Percentiles rank a stretch among this genome's conserved stretches.
Evolutionary conservation across 2,888 invertebrate genomes (phyloP).

Genomic region (Tinea trinotella): DNA sequence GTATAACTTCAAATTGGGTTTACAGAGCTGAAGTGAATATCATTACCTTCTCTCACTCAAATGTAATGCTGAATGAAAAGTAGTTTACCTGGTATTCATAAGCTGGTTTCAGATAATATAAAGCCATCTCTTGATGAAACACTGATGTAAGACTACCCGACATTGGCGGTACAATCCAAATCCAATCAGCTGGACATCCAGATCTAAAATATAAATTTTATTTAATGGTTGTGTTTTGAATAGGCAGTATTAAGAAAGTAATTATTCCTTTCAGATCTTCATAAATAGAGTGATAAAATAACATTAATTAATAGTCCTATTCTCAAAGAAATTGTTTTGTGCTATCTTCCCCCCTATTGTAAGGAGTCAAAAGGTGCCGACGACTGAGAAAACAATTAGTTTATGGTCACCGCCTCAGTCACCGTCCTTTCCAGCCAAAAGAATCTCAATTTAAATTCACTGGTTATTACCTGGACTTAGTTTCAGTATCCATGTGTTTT

Average conservation of each 20-base stretch:
- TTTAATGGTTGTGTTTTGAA: slow-evolving; percentile 19
- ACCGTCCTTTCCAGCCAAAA: neutral
- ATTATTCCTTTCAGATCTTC: neutral
- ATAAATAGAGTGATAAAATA: too few species aligned
- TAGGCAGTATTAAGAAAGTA: neutral
- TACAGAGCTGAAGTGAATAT: too few species aligned
- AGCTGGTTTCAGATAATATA: slow-evolving; percentile 88
- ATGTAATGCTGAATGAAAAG: too few species aligned
- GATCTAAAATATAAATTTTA: slow-evolving; percentile 50
- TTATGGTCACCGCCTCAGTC: too few species aligned
- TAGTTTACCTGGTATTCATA: slow-evolving; percentile 88
- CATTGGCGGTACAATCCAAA: slow-evolving; percentile 84
- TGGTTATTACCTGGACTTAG: slow-evolving; percentile 79
- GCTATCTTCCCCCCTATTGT: too few species aligned
- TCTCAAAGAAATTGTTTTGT: too few species aligned
- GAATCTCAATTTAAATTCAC: slow-evolving; percentile 22
- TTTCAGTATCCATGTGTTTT: slow-evolving; percentile 94
- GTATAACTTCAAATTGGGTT: too few species aligned
- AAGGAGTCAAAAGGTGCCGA: too few species aligned
- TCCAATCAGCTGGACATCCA: slow-evolving; percentile 90
- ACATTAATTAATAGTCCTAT: too few species aligned
- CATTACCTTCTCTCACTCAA: too few species aligned
- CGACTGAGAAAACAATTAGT: too few species aligned
- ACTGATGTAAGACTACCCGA: slow-evolving; percentile 83
- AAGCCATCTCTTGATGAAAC: slow-evolving; percentile 90